These are phyloP conservation scores for Ophioderma brevispina DNA, from an alignment of 35 echinoderm and acorn worm genomes.

Conservation along the genomic window DNA sequence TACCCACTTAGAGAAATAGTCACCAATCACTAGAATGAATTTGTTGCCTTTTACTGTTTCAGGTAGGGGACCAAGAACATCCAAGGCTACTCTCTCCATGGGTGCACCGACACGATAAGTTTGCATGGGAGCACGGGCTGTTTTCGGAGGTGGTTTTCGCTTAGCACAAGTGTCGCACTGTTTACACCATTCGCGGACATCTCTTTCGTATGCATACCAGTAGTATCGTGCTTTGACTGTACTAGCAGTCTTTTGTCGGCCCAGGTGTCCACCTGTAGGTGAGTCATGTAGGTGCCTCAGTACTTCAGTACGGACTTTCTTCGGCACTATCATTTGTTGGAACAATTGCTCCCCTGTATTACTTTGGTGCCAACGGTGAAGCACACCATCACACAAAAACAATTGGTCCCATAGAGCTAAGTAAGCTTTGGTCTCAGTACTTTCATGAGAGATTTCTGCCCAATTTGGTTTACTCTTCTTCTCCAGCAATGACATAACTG, in stretches of 20 bases:
- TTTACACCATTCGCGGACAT: not conserved
- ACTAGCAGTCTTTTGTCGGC: not conserved
- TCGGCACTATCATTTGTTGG: constrained; percentile 25
- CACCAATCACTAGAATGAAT: constrained; percentile 35
- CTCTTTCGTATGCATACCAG: constrained; percentile 16
- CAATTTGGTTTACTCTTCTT: not conserved
- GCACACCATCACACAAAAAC: not conserved
- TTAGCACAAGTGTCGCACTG: not conserved
- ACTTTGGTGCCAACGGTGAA: not conserved
- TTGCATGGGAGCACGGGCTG: constrained; percentile 12
- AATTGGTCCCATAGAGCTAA: constrained; percentile 5
- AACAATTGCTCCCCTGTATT: not conserved
- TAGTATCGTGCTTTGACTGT: constrained; percentile 26
- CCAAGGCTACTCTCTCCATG: constrained; percentile 40
- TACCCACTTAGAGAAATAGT: constrained; percentile 67
- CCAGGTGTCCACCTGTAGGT: constrained; percentile 5
- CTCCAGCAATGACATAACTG: no score
- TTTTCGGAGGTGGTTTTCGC: constrained; percentile 17
- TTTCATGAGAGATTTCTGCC: not conserved
- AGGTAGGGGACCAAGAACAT: constrained; percentile 37
- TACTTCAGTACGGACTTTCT: not conserved
- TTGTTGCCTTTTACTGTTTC: constrained; percentile 48
- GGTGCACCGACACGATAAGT: constrained; percentile 7
- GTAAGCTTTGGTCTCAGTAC: not conserved
- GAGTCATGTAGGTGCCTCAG: not conserved